phyloP scores from a whole-genome alignment of 2,888 invertebrate genomes.

The Listrodromus nycthemerus region DNA sequence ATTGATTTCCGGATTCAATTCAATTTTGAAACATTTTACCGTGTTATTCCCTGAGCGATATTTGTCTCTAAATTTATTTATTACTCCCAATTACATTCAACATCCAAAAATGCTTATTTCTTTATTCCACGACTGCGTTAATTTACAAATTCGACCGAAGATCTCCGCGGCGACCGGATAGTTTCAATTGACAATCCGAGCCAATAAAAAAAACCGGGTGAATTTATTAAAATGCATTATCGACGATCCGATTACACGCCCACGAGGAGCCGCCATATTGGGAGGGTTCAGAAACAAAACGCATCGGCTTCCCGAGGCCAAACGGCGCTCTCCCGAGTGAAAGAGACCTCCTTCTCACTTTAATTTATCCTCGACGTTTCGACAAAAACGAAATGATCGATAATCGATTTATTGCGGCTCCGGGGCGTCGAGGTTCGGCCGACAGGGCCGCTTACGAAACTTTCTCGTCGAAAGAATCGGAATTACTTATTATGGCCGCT shows the following conservation, averaged over 20 bases:
- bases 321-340: not conserved
- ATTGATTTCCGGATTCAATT: not conserved
- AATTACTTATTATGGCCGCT: constrained; percentile 60
- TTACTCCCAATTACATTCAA: not conserved
- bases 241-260: not conserved
- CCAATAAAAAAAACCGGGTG: not conserved
- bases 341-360: constrained; percentile 18
- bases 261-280: not conserved
- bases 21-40: not conserved
- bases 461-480: constrained; percentile 60
- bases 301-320: constrained; percentile 25
- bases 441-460: constrained; percentile 34
- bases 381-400: constrained; percentile 60
- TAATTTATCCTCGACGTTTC: constrained; percentile 53
- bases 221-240: not conserved
- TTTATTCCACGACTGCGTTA: not conserved
- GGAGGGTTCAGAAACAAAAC: constrained; percentile 29
- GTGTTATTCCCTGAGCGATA: not conserved
- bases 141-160: not conserved
- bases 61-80: not conserved
- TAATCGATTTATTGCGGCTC: constrained; percentile 56
- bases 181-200: not conserved
- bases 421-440: not conserved
- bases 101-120: not conserved
- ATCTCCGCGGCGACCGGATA: no score